Percentiles rank a stretch among this genome's conserved stretches.
These are phyloP conservation scores for Athene noctua DNA, from an alignment of 2,113 vertebrate genomes.

Conservation along the genomic window DNA sequence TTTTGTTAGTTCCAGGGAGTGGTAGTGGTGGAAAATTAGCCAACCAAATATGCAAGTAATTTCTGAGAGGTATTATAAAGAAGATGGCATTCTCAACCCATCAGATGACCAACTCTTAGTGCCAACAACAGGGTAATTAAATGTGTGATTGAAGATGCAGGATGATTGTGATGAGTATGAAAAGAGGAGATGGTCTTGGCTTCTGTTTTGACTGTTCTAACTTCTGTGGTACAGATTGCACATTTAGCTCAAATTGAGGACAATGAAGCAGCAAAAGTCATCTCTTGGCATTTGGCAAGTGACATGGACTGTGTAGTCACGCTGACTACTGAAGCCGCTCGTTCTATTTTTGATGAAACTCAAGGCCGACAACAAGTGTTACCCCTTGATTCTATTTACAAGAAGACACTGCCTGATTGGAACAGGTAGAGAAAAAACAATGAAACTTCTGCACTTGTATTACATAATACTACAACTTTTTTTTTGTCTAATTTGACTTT, in stretches of 20 bases:
- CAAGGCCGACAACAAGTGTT: conserved; percentile 87
- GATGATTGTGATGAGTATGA: not conserved
- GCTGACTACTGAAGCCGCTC: conserved; percentile 79
- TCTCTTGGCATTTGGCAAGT: conserved; percentile 91
- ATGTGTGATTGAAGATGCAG: not conserved
- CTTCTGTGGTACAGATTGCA: conserved; percentile 78
- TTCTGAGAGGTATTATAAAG: not conserved
- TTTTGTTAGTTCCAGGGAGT: not conserved
- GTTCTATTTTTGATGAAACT: conserved; percentile 79
- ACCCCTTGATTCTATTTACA: conserved; percentile 85
- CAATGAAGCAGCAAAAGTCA: conserved; percentile 82
- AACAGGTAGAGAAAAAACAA: conserved; percentile 75
- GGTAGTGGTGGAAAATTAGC: not conserved
- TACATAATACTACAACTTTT: not conserved
- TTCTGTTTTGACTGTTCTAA: not conserved
- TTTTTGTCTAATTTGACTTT: not conserved
- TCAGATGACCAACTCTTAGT: not conserved
- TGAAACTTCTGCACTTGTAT: not conserved
- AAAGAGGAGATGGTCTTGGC: not conserved
- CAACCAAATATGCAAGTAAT: not conserved
- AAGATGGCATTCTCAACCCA: not conserved
- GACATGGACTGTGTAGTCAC: conserved; percentile 96
- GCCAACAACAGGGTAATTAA: not conserved
- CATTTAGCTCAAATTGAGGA: conserved; percentile 87
- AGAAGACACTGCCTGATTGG: conserved; percentile 75